These are phyloP conservation scores for Crematogaster levior DNA, from an alignment of 2,888 invertebrate species.

Conservation along the genomic window DNA sequence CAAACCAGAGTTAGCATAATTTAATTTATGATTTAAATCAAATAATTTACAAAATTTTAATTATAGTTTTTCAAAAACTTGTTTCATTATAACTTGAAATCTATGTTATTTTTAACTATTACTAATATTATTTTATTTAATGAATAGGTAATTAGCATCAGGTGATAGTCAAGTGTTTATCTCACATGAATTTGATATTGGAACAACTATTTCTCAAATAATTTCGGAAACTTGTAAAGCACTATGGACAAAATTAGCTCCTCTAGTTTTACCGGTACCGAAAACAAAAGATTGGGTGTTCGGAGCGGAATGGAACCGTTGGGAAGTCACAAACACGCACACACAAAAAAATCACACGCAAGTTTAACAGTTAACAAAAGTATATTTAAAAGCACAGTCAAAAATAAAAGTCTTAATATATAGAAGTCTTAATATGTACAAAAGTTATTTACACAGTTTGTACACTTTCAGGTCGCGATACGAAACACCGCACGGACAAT, in stretches of 20 bases:
- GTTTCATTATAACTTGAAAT: background rate
- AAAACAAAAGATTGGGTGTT: background rate
- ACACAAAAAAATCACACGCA: no score
- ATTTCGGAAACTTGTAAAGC: constrained; percentile 14
- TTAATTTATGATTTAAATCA: background rate
- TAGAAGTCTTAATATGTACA: no score
- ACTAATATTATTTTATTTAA: constrained; percentile 21
- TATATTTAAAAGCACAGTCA: no score
- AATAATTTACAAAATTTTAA: background rate
- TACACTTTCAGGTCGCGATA: no score
- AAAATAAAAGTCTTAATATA: no score
- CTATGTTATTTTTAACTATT: background rate
- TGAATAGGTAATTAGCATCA: constrained; percentile 13
- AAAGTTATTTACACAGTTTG: no score
- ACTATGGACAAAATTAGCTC: background rate
- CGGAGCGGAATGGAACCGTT: no score
- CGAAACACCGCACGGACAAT: no score
- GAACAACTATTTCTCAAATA: constrained; percentile 5
- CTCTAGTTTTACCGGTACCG: background rate
- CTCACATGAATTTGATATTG: constrained; percentile 11
- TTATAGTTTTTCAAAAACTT: no score
- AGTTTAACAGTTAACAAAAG: no score
- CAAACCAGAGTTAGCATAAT: background rate
- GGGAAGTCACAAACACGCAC: no score
- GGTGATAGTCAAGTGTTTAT: constrained; percentile 25